Base-by-base conservation (phyloP, 2,888 invertebrate species). In the Drosophila kanekoi region DNA sequence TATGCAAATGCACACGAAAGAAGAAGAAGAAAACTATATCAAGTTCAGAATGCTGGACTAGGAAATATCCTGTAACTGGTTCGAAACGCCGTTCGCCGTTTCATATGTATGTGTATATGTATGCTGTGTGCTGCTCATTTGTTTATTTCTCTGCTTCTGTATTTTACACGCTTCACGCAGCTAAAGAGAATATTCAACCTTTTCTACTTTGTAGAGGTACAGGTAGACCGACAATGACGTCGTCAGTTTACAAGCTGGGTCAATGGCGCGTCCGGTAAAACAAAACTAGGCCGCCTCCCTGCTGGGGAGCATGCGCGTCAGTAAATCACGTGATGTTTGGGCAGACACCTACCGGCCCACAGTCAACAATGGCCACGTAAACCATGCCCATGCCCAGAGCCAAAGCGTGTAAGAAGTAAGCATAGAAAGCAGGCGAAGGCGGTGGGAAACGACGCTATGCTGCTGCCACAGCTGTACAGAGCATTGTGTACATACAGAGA, bases 261-360 rank as follows among this genome's bases (percentile, higher is more conserved):
- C 78, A 77, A 67, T 77, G 75, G 28, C 78, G 74, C 43, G 57
- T 47, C 43, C 57, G 53, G 40, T 14, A 8, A 33, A 33, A 18
- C 13, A 40, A 56, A 66, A 41, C 18, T 52, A 45, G 35, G 67
- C 58, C 44, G 51, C n/a, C 28, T 28, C 40, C n/a, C 18, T 41
- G 23, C 11, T 53, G 48, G 11, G 28, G 73, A 49, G 83, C 84
- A 84, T 84, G 84, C 84, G 89, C 78, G 67, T 60, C 63, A 70
- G 48, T 32, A 33, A 66, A 83, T 88, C 84, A 85, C 84, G 84
- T 88, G 84, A 85, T 87, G 58, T 80, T 71, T 49, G 48, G 58
- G 62, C 74, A 56, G 59, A 70, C 45, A 47, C 41, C 71, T 47
- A 52, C 69, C 54, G 70, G 47, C 54, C 59, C 78, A 64, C 47